A percentile compares a stretch with the other conserved stretches of the same genome.
phyloP scores from a whole-genome alignment of 1,140 invertebrate species.

The Caerostris extrusa region DNA sequence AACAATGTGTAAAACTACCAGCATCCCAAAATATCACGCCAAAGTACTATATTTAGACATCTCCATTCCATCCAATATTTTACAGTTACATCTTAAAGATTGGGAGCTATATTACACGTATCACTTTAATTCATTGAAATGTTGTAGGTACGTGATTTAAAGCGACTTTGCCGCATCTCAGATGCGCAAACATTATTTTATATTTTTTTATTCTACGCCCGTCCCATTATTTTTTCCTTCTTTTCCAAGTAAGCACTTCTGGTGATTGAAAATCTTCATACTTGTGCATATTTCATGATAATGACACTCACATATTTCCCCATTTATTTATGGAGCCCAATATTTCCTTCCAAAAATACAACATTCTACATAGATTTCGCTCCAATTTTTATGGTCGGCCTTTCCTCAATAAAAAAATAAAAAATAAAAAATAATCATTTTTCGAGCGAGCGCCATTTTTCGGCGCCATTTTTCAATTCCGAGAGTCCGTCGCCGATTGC shows the following conservation, averaged over 20 bases:
- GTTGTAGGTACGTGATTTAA: slow-evolving; percentile 32
- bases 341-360: slow-evolving; percentile 55
- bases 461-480: slow-evolving; percentile 70
- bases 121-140: slow-evolving; percentile 45
- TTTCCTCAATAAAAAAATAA: slow-evolving; percentile 43
- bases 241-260: slow-evolving; percentile 47
- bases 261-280: slow-evolving; percentile 71
- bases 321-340: slow-evolving; percentile 57
- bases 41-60: not conserved
- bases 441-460: not conserved
- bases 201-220: slow-evolving; percentile 16
- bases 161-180: not conserved
- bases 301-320: slow-evolving; percentile 67
- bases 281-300: slow-evolving; percentile 72
- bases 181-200: slow-evolving; percentile 55
- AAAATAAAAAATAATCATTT: slow-evolving; percentile 61
- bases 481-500: not conserved
- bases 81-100: not conserved
- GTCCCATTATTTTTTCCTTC: slow-evolving; percentile 31
- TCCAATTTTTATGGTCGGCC: slow-evolving; percentile 50
- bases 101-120: not conserved
- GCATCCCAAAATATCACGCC: not conserved
- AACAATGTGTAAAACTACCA: not conserved
- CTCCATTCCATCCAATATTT: not conserved
- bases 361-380: slow-evolving; percentile 50